Conservation (phyloP, 2,113 vertebrate genomes). For the Ceuthmochares aereus region DNA sequence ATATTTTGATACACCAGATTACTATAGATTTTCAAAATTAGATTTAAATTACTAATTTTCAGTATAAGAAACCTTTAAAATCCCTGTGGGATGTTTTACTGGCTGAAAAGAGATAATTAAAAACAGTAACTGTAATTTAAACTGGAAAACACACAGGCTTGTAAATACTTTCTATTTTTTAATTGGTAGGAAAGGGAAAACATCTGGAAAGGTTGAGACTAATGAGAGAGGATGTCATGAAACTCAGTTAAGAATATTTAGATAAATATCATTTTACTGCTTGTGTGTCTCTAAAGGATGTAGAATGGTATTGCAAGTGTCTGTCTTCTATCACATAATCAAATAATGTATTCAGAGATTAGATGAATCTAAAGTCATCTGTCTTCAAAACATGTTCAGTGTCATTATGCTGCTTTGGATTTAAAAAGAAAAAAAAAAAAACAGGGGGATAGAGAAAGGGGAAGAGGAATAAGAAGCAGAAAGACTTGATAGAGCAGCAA, state of each 20-base stretch:
- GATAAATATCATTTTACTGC: background rate
- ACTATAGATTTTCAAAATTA: background rate
- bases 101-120: background rate
- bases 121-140: background rate
- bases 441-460: background rate
- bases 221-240: background rate
- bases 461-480: background rate
- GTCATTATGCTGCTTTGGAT: background rate
- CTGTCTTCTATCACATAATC: background rate
- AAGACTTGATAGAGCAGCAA: background rate
- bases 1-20: background rate
- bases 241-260: background rate
- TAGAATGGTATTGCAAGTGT: background rate
- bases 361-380: background rate
- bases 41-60: background rate
- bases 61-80: background rate
- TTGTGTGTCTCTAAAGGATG: background rate
- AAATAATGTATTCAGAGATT: background rate
- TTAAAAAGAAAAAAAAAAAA: background rate
- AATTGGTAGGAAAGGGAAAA: background rate
- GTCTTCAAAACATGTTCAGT: background rate
- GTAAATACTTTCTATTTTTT: background rate
- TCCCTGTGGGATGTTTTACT: background rate
- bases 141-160: background rate
- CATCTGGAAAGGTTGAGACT: background rate